phyloP scores from a whole-genome alignment of 2,797 vertebrate genomes.

The Bucorvus abyssinicus region DNA sequence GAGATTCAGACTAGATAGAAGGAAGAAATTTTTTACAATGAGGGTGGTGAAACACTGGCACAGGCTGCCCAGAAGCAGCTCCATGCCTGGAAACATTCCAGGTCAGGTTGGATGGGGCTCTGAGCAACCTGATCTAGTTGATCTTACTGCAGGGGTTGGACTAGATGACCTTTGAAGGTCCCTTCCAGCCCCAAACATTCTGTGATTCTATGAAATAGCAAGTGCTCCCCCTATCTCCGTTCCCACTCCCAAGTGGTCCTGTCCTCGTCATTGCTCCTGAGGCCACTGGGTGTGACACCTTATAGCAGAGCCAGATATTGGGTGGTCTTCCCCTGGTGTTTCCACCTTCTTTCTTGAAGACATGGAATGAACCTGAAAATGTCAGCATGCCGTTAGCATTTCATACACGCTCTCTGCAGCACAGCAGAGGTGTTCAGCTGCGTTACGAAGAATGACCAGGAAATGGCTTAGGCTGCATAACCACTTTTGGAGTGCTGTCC shows the following conservation, averaged over 20 bases:
- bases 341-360: not conserved
- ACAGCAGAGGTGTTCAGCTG: not conserved
- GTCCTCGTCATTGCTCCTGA: rapidly evolving
- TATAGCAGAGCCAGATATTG: not conserved
- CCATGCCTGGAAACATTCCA: no score
- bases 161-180: no score
- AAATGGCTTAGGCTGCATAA: not conserved
- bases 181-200: no score
- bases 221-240: not conserved
- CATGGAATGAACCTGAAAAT: not conserved
- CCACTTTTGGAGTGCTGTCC: not conserved
- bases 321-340: not conserved
- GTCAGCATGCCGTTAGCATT: not conserved
- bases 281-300: not conserved
- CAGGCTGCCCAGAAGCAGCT: no score
- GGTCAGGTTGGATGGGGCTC: no score
- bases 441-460: not conserved
- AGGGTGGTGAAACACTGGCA: no score
- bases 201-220: not conserved
- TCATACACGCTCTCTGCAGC: not conserved
- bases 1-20: no score
- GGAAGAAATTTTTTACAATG: no score
- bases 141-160: no score
- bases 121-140: no score
- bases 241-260: not conserved